These are phyloP conservation scores for Darevskia nairensis DNA, from an alignment of 2,797 vertebrate species.

Conservation along the genomic window DNA sequence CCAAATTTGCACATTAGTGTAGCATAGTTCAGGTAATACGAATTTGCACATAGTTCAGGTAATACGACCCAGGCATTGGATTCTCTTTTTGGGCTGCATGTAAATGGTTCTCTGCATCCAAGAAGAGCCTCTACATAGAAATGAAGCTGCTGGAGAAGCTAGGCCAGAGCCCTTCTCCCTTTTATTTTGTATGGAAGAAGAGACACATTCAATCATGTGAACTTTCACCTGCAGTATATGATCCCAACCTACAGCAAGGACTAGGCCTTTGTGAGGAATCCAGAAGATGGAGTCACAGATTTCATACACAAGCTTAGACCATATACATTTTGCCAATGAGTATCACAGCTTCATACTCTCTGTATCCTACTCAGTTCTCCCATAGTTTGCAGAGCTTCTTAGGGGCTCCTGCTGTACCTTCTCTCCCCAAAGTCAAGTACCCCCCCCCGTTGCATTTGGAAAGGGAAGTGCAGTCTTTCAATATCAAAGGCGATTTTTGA, in stretches of 20 bases:
- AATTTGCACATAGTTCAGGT: not conserved
- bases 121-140: not conserved
- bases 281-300: not conserved
- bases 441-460: not conserved
- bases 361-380: not conserved
- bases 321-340: not conserved
- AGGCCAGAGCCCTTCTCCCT: not conserved
- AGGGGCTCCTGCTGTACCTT: not conserved
- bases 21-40: too few relatives aligned
- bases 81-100: not conserved
- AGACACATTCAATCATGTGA: not conserved
- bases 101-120: not conserved
- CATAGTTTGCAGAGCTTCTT: not conserved
- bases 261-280: not conserved
- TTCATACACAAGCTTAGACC: too few relatives aligned
- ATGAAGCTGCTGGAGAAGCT: not conserved
- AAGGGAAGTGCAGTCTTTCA: not conserved
- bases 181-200: not conserved
- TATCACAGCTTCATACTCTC: too few relatives aligned
- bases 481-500: constrained; percentile 47
- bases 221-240: not conserved
- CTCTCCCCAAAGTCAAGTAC: not conserved
- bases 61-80: not conserved
- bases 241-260: not conserved
- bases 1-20: too few relatives aligned